Base-by-base conservation (phyloP, 2,888 invertebrate species). In the Caenorhabditis sp. region DNA sequence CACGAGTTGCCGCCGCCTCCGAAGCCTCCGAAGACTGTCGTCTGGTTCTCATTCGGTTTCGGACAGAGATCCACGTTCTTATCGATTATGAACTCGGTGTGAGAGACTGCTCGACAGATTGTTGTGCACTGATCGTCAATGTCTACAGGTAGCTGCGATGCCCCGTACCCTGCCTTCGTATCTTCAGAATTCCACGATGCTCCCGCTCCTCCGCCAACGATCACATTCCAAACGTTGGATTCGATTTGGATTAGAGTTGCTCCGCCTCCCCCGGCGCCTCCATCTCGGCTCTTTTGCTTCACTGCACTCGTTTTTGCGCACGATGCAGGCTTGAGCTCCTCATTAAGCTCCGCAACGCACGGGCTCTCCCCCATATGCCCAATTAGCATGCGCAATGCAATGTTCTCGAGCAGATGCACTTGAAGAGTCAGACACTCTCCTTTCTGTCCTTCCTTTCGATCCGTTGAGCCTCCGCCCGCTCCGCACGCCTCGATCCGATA, bases 1-100 rank as follows among this genome's bases (percentile, higher is more conserved):
- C 86, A 86, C 27, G 81, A 58, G 8, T 77, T 81, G 15, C 81
- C 83, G 8, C 84, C 84, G 0, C 84, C 84, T 4, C 84, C 84
- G 48, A 81, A 83, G 15, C 84, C 84, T 6, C 84, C 84, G 1
- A 52, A 46, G 0, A 75, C 62, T 2, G 68, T 68, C 8, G 43
- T 17, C 13, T 48, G 26, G 8, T 59, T 27, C 5, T 32, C 37
- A 15, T 56, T 48, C 2, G 30, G 39, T 17, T 15, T 24, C 2
- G 63, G 58, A 75, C 75, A 75, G 1, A 22, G 41, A 2, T 50
- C 24, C 13, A 52, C 56, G 11, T 5, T 26, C 46, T 32, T 43
- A 2, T 56, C 35, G 13, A 58, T 13, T 7, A 56, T 20, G 9
- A 68, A 68, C 2, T 17, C 15, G 2, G 17, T 17, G 20, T 56